phyloP scores from a whole-genome alignment of 2,113 vertebrate species.

The Okapia johnstoni region DNA sequence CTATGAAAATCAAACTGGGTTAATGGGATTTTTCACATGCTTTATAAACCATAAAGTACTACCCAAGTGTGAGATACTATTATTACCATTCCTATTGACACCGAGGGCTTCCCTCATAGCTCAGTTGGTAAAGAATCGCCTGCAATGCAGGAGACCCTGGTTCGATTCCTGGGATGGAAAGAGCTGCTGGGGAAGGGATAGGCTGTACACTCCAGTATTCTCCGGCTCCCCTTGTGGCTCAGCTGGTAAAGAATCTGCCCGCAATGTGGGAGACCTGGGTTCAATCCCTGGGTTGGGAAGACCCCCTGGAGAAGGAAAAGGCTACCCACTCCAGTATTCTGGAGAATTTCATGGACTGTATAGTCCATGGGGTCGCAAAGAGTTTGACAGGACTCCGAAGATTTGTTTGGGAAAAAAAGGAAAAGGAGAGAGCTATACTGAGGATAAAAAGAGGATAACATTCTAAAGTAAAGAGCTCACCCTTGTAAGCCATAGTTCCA shows the following conservation, averaged over 20 bases:
- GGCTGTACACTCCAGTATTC: not conserved
- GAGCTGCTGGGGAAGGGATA: not conserved
- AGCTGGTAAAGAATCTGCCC: not conserved
- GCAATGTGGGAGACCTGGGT: not conserved
- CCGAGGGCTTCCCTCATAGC: not conserved
- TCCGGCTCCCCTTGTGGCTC: no score
- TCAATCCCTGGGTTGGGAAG: not conserved
- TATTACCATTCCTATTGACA: not conserved
- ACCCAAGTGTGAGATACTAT: not conserved
- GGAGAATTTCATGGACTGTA: not conserved
- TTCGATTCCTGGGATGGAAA: not conserved
- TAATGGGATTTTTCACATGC: not conserved
- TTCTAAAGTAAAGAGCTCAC: not conserved
- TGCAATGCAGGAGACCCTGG: not conserved
- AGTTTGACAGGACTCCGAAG: not conserved
- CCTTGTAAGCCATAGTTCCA: not conserved
- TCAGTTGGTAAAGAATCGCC: not conserved
- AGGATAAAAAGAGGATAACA: conserved; percentile 7
- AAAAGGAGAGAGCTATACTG: not conserved
- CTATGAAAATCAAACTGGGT: not conserved
- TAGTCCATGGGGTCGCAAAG: not conserved
- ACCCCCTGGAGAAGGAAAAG: not conserved
- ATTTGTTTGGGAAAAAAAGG: not conserved
- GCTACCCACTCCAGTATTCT: not conserved
- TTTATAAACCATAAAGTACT: not conserved